Evolutionary conservation across 2,113 vertebrate genomes (phyloP).

Genomic region (Acanthochromis polyacanthus): DNA sequence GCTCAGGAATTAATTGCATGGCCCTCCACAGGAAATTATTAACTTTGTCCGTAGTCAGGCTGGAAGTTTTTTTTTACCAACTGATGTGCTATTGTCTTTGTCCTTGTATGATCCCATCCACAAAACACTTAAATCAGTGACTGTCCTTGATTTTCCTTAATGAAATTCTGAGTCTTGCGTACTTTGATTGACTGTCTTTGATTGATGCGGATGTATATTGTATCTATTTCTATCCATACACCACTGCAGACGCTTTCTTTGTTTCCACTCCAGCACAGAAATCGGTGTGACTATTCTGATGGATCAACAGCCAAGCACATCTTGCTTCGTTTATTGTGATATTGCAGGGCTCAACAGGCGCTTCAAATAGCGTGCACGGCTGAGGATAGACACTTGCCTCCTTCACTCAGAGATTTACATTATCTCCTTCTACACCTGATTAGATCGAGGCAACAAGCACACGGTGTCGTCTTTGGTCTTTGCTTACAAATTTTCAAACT

Average conservation of each 20-base stretch:
- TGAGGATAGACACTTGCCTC: too few relatives aligned
- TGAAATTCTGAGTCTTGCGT: constrained; percentile 20
- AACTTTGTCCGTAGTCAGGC: not conserved
- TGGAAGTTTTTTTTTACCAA: constrained; percentile 3
- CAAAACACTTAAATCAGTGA: constrained; percentile 2
- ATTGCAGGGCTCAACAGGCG: not conserved
- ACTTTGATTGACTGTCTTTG: constrained; percentile 23
- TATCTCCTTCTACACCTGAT: not conserved
- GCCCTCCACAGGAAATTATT: constrained; percentile 39
- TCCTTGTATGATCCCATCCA: constrained; percentile 25
- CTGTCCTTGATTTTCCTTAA: constrained; percentile 11
- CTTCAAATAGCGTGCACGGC: not conserved
- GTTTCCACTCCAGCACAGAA: not conserved
- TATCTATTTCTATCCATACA: constrained; percentile 7
- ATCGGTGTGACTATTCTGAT: not conserved
- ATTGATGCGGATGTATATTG: not conserved
- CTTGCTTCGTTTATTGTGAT: not conserved
- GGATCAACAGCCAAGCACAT: not conserved
- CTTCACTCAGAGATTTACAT: not conserved
- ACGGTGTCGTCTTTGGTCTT: not conserved
- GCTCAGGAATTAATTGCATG: constrained; percentile 39
- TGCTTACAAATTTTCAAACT: not conserved
- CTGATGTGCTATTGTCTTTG: constrained; percentile 6
- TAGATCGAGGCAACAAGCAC: constrained; percentile 8
- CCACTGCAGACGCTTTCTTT: not conserved